phyloP scores from a whole-genome alignment of 2,797 vertebrate genomes.

The Lithobates sylvaticus region DNA sequence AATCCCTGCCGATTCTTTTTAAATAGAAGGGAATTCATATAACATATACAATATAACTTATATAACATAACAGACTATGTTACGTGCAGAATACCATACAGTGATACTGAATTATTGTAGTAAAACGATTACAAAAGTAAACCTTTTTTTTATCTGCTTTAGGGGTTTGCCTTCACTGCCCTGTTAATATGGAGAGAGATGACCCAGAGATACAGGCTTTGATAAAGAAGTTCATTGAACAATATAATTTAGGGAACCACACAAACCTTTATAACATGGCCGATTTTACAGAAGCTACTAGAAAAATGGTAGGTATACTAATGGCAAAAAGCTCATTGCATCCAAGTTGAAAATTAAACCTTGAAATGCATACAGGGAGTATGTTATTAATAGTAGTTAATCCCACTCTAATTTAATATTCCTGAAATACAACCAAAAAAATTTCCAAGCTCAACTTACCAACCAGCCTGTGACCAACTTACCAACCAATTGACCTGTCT shows the following conservation, averaged over 20 bases:
- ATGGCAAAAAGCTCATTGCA: neutral
- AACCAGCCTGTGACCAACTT: no score
- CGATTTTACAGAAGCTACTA: conserved; percentile 60
- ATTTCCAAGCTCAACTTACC: no score
- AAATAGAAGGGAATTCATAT: no score
- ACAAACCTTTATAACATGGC: conserved; percentile 70
- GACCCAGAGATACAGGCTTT: conserved; percentile 63
- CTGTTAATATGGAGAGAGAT: neutral
- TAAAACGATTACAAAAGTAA: neutral
- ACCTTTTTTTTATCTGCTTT: neutral
- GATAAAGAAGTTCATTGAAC: conserved; percentile 65
- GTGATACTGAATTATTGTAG: neutral
- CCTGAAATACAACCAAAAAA: no score
- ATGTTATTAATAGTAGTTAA: no score
- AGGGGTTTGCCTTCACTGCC: conserved; percentile 53
- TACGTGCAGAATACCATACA: neutral
- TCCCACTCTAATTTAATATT: no score
- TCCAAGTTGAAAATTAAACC: no score
- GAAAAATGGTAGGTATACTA: conserved; percentile 69
- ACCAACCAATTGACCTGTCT: no score
- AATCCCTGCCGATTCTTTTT: no score
- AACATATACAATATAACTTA: no score
- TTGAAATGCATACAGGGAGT: no score
- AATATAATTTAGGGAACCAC: conserved; percentile 67
- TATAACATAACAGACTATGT: no score